Base-by-base conservation (phyloP, 2,888 invertebrate species). In the Biston betularia region DNA sequence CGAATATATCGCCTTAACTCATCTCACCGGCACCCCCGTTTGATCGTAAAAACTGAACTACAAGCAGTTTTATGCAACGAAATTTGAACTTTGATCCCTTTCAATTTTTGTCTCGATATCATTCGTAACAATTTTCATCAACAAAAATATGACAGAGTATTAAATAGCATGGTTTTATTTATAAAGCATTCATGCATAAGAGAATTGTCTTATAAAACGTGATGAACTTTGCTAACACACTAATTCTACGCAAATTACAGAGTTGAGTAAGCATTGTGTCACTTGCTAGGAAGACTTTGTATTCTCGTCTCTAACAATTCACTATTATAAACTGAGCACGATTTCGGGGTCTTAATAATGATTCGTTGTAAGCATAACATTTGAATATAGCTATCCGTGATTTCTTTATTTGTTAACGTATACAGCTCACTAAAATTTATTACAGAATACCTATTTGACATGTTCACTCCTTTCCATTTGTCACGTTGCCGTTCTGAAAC, bases 401-500 rank as follows among this genome's bases (percentile, higher is more conserved):
- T 38, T 14, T 52, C 6, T 14, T 53, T 40, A 40, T 38, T 14
- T 14, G 52, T 35, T 38, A 38, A 40, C 15, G 15, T 40, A 10
- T 35, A 35, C 9, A 35, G 35, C 52, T 15, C 15, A 35, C 2
- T 38, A 34, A 55, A 48, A 48, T 33, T 33, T 2, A 40, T 52
- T 52, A 52, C 12, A 40, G 24, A 42, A 42, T 0, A 15, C 10
- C 9, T 52, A 42, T 24, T 42, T 44, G 12, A 12, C 24, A 14
- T 54, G 66, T 73, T 80, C 76, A 90, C 73, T 88, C 81, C 71
- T 89, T 88, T 62, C 93, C 93, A 61, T 93, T 93, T 68, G 89
- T 87, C 75, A 92, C 84, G 77, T 86, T 88, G 56, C 90, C 92
- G 65, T 87, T 87, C 87, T 88, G 87, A 63, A 86, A 87, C 58